Evolutionary conservation across 2,113 vertebrate genomes (phyloP).

Genomic region (Raja brachyura): DNA sequence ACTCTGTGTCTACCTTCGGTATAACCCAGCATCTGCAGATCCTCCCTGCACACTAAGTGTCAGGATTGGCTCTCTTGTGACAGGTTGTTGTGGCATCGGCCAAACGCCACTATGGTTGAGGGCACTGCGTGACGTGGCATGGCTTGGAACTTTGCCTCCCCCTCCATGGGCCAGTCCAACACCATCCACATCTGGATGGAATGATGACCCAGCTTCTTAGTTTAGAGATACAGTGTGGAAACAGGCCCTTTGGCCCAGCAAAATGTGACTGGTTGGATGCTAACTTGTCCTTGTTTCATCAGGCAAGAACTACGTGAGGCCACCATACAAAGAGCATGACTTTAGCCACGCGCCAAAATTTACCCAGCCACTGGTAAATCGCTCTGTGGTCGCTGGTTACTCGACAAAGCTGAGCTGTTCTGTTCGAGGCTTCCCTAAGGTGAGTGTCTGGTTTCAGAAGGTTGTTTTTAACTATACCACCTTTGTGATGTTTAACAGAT

Average conservation of each 20-base stretch:
- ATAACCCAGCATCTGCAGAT: too few relatives aligned
- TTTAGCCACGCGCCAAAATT: slow-evolving; percentile 66
- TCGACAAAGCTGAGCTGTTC: slow-evolving; percentile 72
- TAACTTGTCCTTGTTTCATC: slow-evolving; percentile 3
- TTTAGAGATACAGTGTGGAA: too few relatives aligned
- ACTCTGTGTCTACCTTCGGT: too few relatives aligned
- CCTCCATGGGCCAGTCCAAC: not conserved
- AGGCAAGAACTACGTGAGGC: slow-evolving; percentile 55
- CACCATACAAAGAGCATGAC: slow-evolving; percentile 65
- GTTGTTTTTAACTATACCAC: not conserved
- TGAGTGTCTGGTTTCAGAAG: slow-evolving; percentile 43
- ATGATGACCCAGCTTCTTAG: not conserved
- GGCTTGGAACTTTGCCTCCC: not conserved
- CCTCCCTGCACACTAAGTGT: not conserved
- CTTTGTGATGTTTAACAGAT: too few relatives aligned
- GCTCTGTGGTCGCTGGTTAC: slow-evolving; percentile 74
- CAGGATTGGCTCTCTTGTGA: not conserved
- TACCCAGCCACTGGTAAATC: slow-evolving; percentile 69
- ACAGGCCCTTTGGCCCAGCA: too few relatives aligned
- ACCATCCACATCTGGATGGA: not conserved
- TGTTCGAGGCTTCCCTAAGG: slow-evolving; percentile 73
- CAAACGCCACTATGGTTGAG: not conserved
- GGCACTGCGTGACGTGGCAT: not conserved
- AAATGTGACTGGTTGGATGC: too few relatives aligned
- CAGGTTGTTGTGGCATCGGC: not conserved